Evolutionary conservation across 2,113 vertebrate species (phyloP).

Genomic region (Hemiscyllium ocellatum): DNA sequence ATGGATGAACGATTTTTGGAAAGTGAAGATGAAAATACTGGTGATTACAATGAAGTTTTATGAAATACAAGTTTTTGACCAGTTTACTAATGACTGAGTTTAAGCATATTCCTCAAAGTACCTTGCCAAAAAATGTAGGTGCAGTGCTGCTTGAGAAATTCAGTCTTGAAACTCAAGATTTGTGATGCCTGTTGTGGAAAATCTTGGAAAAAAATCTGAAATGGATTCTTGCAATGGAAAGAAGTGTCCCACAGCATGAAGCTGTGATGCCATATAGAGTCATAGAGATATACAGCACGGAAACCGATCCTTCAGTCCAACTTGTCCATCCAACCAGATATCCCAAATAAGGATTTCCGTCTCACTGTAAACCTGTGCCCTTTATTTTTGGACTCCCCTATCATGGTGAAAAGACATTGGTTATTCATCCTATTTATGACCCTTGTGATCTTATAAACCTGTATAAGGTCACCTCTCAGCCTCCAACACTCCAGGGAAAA

Average conservation of each 20-base stretch:
- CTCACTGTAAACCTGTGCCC: too few relatives aligned
- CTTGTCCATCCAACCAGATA: too few relatives aligned
- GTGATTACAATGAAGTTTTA: slow-evolving; percentile 48
- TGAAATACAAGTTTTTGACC: neutral
- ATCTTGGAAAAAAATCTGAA: neutral
- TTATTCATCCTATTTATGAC: too few relatives aligned
- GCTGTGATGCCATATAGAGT: neutral
- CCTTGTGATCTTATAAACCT: too few relatives aligned
- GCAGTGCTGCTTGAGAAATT: neutral
- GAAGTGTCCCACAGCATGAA: neutral
- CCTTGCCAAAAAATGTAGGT: neutral
- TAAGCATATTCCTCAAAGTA: neutral
- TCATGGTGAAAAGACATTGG: too few relatives aligned
- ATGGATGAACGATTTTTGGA: slow-evolving; percentile 87
- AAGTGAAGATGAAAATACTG: slow-evolving; percentile 60
- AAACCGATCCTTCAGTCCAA: too few relatives aligned
- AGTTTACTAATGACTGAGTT: neutral
- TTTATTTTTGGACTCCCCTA: too few relatives aligned
- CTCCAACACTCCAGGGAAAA: too few relatives aligned
- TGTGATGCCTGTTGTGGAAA: neutral
- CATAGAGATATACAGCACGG: too few relatives aligned
- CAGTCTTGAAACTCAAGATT: neutral
- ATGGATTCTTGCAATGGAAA: neutral
- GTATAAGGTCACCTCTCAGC: too few relatives aligned
- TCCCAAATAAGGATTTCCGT: too few relatives aligned